Evolutionary conservation across 2,888 invertebrate genomes (phyloP), one percentile per base, ranked within the genome.

Genomic region (Ellobium chinense): DNA sequence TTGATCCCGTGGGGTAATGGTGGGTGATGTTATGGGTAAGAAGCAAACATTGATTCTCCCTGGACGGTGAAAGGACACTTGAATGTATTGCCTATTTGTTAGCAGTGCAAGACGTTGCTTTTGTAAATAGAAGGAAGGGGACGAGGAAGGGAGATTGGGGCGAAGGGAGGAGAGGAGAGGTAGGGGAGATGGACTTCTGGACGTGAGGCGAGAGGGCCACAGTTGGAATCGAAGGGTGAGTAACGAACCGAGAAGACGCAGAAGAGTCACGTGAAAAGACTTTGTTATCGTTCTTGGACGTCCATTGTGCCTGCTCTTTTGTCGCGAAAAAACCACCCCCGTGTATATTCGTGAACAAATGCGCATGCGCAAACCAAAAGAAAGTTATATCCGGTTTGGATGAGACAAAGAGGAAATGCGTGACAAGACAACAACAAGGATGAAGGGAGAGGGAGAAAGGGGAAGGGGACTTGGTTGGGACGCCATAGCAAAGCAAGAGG

Each of bases 41-140:
- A 46, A 63, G 63, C 74, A 62, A 74, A 74, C 74, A 74, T 74
- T 74, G 74, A 74, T 74, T 74, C 74, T 63, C 27, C 31, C 46
- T 31, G 74, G 74, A 18, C 63, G 39, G 29, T 37, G 58, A 62
- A 46, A 62, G 63, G 74, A 62, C 63, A 63, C 74, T 74, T 63
- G 74, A 74, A 74, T 63, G 74, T 63, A 74, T 74, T 74, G 74
- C 74, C 74, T 74, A 74, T 74, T 74, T 74, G 74, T 74, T 62
- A 74, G 74, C 62, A 46, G 74, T 62, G 74, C 74, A 21, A 27
- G 39, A 37, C 60, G 74, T 39, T 56, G 74, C 62, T 74, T 62
- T 37, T 62, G 74, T 37, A 62, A 74, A 74, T 62, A 62, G 12
- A 31, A 0, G 66, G 34, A 37, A 27, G 56, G 65, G 18, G 76